A percentile compares a stretch with the other conserved stretches of the same genome.
These are phyloP conservation scores for Drosophila niveifrons DNA, from an alignment of 2,888 invertebrate species.

Conservation along the genomic window DNA sequence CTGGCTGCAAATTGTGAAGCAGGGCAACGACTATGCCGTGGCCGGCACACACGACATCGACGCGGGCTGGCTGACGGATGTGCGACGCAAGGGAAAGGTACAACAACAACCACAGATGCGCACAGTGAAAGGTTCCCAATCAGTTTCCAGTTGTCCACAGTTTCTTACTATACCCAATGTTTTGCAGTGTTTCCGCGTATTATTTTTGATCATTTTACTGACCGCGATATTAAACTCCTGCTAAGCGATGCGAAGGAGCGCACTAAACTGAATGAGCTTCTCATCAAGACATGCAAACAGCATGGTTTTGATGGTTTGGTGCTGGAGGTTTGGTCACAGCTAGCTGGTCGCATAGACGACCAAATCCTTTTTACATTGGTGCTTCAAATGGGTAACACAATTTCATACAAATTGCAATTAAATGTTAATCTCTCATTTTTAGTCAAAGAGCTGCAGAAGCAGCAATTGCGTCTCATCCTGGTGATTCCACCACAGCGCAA, in stretches of 20 bases:
- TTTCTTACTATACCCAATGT: constrained; percentile 52
- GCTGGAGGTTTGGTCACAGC: constrained; percentile 95
- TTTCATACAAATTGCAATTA: background rate
- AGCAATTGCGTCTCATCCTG: constrained; percentile 89
- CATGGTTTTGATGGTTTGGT: constrained; percentile 96
- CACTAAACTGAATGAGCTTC: constrained; percentile 88
- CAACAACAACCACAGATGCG: constrained; percentile 51
- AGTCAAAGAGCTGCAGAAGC: constrained; percentile 87
- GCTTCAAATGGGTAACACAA: constrained; percentile 86
- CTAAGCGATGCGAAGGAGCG: constrained; percentile 90
- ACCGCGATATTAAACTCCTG: constrained; percentile 90
- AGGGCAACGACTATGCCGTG: constrained; percentile 88
- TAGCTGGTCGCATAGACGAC: constrained; percentile 89
- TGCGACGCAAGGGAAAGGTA: constrained; percentile 86
- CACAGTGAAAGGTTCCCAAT: constrained; percentile 51
- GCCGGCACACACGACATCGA: constrained; percentile 94
- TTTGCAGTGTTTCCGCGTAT: constrained; percentile 93
- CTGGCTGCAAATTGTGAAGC: constrained; percentile 94
- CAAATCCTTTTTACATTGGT: constrained; percentile 88
- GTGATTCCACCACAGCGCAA: constrained; percentile 91
- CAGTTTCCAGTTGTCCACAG: background rate
- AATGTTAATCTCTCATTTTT: constrained; percentile 34
- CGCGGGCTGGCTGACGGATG: constrained; percentile 91
- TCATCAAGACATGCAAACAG: constrained; percentile 90
- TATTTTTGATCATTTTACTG: constrained; percentile 94